Percentiles rank a stretch among this genome's conserved stretches.
Evolutionary conservation across 1,140 invertebrate species (phyloP).

Genomic region (Gryllus bimaculatus): DNA sequence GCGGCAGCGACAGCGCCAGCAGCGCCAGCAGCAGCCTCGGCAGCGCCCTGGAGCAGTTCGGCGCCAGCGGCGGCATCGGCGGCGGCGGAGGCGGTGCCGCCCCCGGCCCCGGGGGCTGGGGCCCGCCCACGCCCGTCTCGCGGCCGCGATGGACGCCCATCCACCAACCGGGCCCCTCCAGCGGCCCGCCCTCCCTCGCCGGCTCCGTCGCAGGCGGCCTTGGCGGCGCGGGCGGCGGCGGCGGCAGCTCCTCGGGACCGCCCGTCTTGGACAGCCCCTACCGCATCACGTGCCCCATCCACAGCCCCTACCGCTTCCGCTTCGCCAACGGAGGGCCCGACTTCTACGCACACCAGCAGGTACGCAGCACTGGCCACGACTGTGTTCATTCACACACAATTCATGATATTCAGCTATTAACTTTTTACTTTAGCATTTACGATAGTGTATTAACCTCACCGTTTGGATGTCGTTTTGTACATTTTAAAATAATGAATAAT

Average conservation of each 20-base stretch:
- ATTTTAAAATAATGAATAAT: too few relatives aligned
- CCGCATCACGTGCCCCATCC: conserved; percentile 46
- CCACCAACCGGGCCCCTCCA: background rate
- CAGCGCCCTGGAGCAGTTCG: background rate
- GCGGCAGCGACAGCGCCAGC: conserved; percentile 31
- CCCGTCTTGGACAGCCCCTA: conserved; percentile 25
- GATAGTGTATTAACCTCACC: too few relatives aligned
- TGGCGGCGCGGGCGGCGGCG: conserved; percentile 10
- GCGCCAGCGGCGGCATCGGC: too few relatives aligned
- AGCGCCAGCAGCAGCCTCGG: conserved; percentile 15
- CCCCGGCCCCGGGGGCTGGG: conserved; percentile 10
- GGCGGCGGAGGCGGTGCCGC: too few relatives aligned
- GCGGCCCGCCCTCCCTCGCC: background rate
- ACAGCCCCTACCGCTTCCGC: conserved; percentile 51
- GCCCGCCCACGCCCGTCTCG: conserved; percentile 11
- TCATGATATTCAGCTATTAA: too few relatives aligned
- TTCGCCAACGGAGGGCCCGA: conserved; percentile 45
- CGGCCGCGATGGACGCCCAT: conserved; percentile 14
- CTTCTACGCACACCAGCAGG: conserved; percentile 28
- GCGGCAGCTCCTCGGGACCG: conserved; percentile 3
- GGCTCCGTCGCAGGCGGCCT: background rate
- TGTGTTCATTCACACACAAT: too few relatives aligned
- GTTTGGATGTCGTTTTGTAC: too few relatives aligned
- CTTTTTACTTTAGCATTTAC: too few relatives aligned
- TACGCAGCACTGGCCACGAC: background rate